A percentile compares a stretch with the other conserved stretches of the same genome.
These are phyloP conservation scores for Epiblema foenella DNA, from an alignment of 2,888 invertebrate species.

Conservation along the genomic window DNA sequence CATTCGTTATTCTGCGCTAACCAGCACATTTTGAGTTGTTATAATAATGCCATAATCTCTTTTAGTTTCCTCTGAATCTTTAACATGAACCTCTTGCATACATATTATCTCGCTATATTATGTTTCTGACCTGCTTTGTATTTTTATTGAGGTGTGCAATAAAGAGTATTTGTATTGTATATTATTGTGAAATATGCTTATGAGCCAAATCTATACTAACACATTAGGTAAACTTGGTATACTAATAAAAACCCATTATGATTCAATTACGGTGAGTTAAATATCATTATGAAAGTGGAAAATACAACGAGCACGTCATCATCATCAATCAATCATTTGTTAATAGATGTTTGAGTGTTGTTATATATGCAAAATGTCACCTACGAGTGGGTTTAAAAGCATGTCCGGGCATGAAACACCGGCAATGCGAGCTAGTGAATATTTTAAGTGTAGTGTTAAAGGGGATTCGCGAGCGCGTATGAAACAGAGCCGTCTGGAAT, in stretches of 20 bases:
- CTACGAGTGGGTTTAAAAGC: neutral
- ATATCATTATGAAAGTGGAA: neutral
- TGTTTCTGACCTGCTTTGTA: too few species aligned
- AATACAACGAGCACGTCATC: too few species aligned
- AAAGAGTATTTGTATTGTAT: too few species aligned
- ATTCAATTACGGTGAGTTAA: neutral
- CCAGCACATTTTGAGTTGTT: neutral
- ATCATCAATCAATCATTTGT: neutral
- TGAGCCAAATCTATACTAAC: neutral
- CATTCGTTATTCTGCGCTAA: too few species aligned
- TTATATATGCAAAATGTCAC: neutral
- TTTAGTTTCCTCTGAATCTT: neutral
- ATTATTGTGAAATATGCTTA: neutral
- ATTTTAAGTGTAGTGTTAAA: constrained; percentile 9
- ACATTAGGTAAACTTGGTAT: neutral
- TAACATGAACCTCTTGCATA: neutral
- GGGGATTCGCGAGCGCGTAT: constrained; percentile 13
- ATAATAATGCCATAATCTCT: too few species aligned
- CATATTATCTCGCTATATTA: too few species aligned
- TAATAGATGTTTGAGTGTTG: neutral
- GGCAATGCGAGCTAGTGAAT: constrained; percentile 8
- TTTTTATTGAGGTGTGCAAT: too few species aligned
- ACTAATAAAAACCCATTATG: neutral
- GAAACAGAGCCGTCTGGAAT: constrained; percentile 18
- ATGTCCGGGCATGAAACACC: neutral